These are phyloP conservation scores for Triplophysa rosa DNA, from an alignment of 2,113 vertebrate genomes.

Conservation along the genomic window DNA sequence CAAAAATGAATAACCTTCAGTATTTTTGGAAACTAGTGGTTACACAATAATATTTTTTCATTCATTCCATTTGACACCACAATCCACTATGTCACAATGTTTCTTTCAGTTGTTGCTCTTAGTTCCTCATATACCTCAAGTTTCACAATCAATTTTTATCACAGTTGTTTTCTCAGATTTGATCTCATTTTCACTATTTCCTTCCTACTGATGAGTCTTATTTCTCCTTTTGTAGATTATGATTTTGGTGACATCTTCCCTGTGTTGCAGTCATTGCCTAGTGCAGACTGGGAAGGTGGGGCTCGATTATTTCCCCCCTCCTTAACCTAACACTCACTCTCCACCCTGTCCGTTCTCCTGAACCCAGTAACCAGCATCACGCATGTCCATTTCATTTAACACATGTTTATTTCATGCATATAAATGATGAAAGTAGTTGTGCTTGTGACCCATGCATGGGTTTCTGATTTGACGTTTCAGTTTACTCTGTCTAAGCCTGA, in stretches of 20 bases:
- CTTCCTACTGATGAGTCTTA: constrained; percentile 82
- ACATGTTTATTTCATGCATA: constrained; percentile 1
- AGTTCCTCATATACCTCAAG: constrained; percentile 25
- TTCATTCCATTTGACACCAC: constrained; percentile 1
- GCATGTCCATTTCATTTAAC: constrained; percentile 71
- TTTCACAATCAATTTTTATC: constrained; percentile 36
- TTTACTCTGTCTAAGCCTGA: background rate
- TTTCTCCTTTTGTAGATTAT: constrained; percentile 98
- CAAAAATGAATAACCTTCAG: too few relatives aligned
- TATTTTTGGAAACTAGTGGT: background rate
- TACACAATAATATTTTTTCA: background rate
- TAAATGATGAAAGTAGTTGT: background rate
- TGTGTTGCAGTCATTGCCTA: constrained; percentile 96
- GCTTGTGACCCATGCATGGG: background rate
- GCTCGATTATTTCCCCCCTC: constrained; percentile 75
- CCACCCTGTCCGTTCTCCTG: constrained; percentile 39
- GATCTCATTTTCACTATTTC: constrained; percentile 59
- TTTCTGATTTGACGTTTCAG: background rate
- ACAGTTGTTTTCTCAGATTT: constrained; percentile 25
- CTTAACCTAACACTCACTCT: constrained; percentile 17
- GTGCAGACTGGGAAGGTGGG: constrained; percentile 99
- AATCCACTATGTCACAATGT: constrained; percentile 41
- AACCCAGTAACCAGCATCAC: constrained; percentile 68
- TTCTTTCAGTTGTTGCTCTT: constrained; percentile 37
- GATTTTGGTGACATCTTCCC: constrained; percentile 99